These are phyloP conservation scores for Poecilia latipinna DNA, from an alignment of 2,113 vertebrate genomes.

Conservation along the genomic window DNA sequence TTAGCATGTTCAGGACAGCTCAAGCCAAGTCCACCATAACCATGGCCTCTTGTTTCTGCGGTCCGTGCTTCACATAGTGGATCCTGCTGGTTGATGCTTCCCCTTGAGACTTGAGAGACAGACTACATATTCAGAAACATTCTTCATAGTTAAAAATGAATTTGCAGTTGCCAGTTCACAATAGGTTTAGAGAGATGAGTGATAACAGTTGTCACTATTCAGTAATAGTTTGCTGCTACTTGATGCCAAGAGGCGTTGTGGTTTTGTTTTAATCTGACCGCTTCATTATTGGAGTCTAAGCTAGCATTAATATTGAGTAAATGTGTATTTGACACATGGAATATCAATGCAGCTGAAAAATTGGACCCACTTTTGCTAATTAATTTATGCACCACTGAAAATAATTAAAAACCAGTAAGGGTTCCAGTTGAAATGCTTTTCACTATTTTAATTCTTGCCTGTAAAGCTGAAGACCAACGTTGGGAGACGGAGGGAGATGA, in stretches of 20 bases:
- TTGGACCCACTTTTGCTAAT: not conserved
- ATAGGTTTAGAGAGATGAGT: not conserved
- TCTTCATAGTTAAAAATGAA: slow-evolving; percentile 1
- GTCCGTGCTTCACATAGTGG: not conserved
- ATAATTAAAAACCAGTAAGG: not conserved
- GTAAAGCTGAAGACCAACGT: too few relatives aligned
- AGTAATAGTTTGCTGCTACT: not conserved
- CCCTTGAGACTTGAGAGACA: slow-evolving; percentile 4
- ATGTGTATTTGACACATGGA: not conserved
- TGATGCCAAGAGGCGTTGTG: not conserved
- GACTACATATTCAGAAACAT: not conserved
- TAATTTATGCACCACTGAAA: not conserved
- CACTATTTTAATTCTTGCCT: not conserved
- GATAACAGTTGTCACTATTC: not conserved
- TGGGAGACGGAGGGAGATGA: too few relatives aligned
- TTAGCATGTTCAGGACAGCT: not conserved
- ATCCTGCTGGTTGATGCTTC: slow-evolving; percentile 5
- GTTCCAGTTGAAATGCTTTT: not conserved
- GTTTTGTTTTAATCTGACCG: not conserved
- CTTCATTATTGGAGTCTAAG: not conserved
- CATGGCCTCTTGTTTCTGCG: not conserved
- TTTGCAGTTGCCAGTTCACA: not conserved
- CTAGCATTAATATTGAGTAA: not conserved
- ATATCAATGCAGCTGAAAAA: not conserved
- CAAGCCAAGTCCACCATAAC: slow-evolving; percentile 4